Conservation (phyloP, 2,113 vertebrate genomes). For the Xenopus laevis region DNA sequence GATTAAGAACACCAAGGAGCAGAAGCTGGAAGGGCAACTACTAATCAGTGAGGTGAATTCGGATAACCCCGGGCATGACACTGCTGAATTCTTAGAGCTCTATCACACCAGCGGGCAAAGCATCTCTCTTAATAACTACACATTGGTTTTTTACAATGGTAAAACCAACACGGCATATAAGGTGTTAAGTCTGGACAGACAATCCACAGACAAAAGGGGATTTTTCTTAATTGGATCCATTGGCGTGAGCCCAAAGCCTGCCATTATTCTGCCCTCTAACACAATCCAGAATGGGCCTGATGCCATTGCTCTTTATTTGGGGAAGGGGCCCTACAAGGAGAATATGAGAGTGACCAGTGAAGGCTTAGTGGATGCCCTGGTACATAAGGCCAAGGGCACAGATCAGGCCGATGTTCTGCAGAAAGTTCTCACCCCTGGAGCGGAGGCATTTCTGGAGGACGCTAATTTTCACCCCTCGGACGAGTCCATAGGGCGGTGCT, state of each 20-base stretch:
- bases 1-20: not conserved
- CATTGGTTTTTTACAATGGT: conserved; percentile 76
- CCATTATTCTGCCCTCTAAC: conserved; percentile 41
- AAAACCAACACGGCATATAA: conserved; percentile 66
- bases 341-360: conserved; percentile 55
- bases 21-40: conserved; percentile 45
- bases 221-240: conserved; percentile 50
- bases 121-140: conserved; percentile 64
- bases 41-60: conserved; percentile 78
- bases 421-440: conserved; percentile 64
- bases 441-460: conserved; percentile 69
- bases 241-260: conserved; percentile 34
- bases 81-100: conserved; percentile 75
- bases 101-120: conserved; percentile 67
- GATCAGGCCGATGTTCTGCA: conserved; percentile 62
- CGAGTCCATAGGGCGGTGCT: conserved; percentile 76
- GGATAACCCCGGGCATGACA: conserved; percentile 75
- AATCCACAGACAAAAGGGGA: conserved; percentile 46
- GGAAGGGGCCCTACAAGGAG: conserved; percentile 57
- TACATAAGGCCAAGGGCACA: conserved; percentile 66
- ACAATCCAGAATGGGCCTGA: conserved; percentile 51
- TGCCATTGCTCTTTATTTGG: conserved; percentile 69
- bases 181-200: conserved; percentile 40
- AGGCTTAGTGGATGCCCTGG: conserved; percentile 72
- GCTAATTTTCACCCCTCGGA: conserved; percentile 58